A percentile compares a stretch with the other conserved stretches of the same genome.
Evolutionary conservation across 2,797 vertebrate genomes (phyloP).

Genomic region (Micrastur ruficollis): DNA sequence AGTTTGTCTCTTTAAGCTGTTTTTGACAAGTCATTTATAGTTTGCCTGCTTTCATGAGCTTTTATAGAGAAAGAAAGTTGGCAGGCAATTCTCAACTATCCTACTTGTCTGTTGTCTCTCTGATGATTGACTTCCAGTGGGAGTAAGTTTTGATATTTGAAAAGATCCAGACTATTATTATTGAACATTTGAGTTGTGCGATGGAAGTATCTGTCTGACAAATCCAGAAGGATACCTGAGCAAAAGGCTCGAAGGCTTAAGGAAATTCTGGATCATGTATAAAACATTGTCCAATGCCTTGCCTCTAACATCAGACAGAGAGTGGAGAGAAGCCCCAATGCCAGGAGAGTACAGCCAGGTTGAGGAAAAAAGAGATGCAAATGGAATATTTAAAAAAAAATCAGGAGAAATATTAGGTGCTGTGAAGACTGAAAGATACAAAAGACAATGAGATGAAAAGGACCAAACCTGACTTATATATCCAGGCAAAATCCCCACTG

Average conservation of each 20-base stretch:
- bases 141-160: conserved; percentile 62
- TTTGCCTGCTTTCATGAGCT: conserved; percentile 18
- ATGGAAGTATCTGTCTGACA: conserved; percentile 39
- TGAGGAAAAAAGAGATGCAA: not conserved
- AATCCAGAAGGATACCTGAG: conserved; percentile 3
- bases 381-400: not conserved
- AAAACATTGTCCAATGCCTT: not conserved
- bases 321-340: not conserved
- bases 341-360: not conserved
- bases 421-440: not conserved
- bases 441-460: not conserved
- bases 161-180: conserved; percentile 50
- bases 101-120: conserved; percentile 8
- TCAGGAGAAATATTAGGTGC: not conserved
- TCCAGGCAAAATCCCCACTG: not conserved
- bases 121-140: conserved; percentile 62
- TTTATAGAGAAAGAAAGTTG: not conserved
- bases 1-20: not conserved
- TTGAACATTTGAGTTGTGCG: not conserved
- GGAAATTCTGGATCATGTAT: not conserved
- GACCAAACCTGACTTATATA: not conserved
- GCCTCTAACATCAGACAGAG: not conserved
- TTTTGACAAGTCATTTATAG: conserved; percentile 19
- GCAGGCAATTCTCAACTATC: conserved; percentile 27
- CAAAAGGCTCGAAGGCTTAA: not conserved